Conservation (phyloP, 2,797 vertebrate species). For the Petrocephalus sullivani region DNA sequence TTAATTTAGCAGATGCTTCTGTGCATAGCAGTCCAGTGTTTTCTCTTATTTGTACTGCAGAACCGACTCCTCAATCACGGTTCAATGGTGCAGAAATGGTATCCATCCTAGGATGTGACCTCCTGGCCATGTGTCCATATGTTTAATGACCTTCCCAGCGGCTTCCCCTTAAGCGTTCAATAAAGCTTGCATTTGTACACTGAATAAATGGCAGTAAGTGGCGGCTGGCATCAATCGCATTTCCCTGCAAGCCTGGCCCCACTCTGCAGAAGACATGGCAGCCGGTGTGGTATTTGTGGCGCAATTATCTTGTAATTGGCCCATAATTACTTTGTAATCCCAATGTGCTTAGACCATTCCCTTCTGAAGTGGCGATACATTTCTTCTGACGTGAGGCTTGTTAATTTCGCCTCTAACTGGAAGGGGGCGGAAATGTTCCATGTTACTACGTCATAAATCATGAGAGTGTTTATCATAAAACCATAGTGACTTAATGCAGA, state of each 20-base stretch:
- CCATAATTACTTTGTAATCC: slow-evolving; percentile 30
- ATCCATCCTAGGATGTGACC: background rate
- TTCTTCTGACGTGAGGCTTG: slow-evolving; percentile 10
- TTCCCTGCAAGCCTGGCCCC: background rate
- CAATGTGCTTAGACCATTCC: slow-evolving; percentile 19
- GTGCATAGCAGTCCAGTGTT: background rate
- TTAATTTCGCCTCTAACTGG: slow-evolving; percentile 16
- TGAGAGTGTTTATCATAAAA: slow-evolving; percentile 26
- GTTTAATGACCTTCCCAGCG: background rate
- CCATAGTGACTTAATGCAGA: slow-evolving; percentile 9
- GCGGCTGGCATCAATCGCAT: background rate
- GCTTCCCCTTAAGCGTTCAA: background rate
- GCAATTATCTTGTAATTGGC: slow-evolving; percentile 25
- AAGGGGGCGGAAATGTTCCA: slow-evolving; percentile 24
- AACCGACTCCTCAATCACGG: background rate
- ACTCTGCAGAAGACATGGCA: slow-evolving; percentile 7
- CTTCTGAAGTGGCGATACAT: slow-evolving; percentile 6
- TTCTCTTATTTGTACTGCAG: background rate
- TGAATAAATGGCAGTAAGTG: background rate
- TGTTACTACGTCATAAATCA: slow-evolving; percentile 34
- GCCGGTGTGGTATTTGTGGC: background rate
- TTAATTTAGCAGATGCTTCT: background rate
- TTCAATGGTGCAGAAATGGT: background rate
- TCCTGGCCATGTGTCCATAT: background rate
- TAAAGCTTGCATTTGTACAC: background rate